Conservation (phyloP, 2,113 vertebrate genomes). For the Cheilinus undulatus region DNA sequence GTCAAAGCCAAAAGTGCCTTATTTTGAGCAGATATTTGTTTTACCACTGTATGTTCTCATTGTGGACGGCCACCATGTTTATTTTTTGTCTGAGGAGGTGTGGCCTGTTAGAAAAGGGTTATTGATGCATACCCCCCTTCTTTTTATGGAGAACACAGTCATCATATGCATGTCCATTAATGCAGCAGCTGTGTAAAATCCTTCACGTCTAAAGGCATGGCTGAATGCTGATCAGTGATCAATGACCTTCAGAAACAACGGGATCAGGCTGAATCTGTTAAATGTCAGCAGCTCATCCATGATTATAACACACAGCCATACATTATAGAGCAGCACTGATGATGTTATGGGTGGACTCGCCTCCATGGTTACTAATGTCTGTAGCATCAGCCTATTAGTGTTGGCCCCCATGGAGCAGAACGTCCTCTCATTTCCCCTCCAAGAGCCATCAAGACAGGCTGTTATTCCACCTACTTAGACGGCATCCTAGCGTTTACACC, state of each 20-base stretch:
- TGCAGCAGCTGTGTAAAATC: no score
- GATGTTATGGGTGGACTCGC: constrained; percentile 8
- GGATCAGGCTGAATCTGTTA: constrained; percentile 1
- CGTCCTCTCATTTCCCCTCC: constrained; percentile 42
- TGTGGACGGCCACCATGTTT: no score
- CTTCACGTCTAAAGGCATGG: background rate
- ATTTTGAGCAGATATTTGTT: no score
- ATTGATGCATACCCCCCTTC: no score
- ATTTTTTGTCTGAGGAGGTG: no score
- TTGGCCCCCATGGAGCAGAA: constrained; percentile 38
- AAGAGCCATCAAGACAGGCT: constrained; percentile 22
- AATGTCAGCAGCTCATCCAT: background rate
- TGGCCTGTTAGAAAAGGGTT: no score
- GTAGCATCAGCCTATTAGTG: constrained; percentile 31
- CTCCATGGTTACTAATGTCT: constrained; percentile 56
- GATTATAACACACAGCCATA: background rate
- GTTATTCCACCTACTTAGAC: constrained; percentile 25
- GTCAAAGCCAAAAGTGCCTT: no score
- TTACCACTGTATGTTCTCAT: no score
- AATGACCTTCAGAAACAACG: background rate
- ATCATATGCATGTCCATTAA: no score
- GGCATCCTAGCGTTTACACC: constrained; percentile 15
- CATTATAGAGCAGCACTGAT: background rate
- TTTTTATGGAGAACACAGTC: no score
- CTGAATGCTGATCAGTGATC: background rate